phyloP scores from a whole-genome alignment of 2,888 invertebrate species.

The Acrobasis repandana region DNA sequence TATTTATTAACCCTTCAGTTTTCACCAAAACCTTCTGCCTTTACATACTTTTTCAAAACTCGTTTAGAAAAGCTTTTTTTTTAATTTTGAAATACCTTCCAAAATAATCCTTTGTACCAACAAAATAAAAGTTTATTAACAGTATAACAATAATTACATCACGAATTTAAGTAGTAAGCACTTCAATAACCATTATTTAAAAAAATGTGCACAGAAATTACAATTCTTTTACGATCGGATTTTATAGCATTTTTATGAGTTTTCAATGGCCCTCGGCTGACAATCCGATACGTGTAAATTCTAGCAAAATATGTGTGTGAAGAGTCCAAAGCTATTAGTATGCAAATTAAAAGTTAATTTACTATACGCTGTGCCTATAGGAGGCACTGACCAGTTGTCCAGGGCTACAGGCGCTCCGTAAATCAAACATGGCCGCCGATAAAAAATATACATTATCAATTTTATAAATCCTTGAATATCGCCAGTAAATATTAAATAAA shows the following conservation, averaged over 20 bases:
- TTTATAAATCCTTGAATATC: conserved; percentile 3
- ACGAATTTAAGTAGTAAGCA: conserved; percentile 42
- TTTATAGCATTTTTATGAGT: conserved; percentile 77
- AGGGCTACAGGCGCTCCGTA: conserved; percentile 14
- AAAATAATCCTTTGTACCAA: conserved; percentile 18
- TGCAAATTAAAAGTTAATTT: conserved; percentile 66
- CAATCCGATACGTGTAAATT: conserved; percentile 73
- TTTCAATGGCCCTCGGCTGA: conserved; percentile 74
- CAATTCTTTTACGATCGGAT: conserved; percentile 74
- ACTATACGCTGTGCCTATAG: conserved; percentile 28
- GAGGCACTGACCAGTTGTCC: conserved; percentile 17
- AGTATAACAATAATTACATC: conserved; percentile 39
- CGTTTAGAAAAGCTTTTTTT: neutral
- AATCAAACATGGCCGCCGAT: conserved; percentile 18
- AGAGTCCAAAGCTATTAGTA: conserved; percentile 65
- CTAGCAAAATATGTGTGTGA: conserved; percentile 72
- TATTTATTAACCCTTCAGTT: conserved; percentile 13
- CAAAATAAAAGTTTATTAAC: conserved; percentile 26
- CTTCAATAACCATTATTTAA: conserved; percentile 43
- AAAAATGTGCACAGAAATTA: conserved; percentile 64
- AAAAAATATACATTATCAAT: conserved; percentile 5
- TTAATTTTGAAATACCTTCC: neutral
- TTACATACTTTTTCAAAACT: neutral
- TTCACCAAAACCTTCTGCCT: neutral
- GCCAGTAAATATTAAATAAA: conserved; percentile 14